phyloP scores from a whole-genome alignment of 2,797 vertebrate species.

The Chelmon rostratus region DNA sequence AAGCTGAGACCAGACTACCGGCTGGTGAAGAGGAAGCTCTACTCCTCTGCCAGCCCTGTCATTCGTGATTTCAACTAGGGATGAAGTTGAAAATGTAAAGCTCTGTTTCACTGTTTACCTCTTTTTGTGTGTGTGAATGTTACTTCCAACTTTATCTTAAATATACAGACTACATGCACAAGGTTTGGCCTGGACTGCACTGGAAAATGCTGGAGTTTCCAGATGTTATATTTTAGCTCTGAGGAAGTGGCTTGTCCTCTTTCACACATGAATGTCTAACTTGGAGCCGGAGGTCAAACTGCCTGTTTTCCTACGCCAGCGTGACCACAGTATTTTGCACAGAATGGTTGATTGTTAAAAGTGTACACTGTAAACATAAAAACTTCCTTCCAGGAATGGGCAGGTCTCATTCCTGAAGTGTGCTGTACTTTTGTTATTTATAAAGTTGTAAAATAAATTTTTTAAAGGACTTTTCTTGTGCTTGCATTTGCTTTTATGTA shows the following conservation, averaged over 20 bases:
- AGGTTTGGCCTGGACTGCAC: not conserved
- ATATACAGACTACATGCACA: not conserved
- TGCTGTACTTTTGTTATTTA: slow-evolving; percentile 43
- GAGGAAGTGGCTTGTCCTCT: not conserved
- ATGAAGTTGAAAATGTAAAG: not conserved
- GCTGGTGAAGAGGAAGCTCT: slow-evolving; percentile 88
- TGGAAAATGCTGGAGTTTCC: slow-evolving; percentile 5
- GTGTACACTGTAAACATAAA: slow-evolving; percentile 27
- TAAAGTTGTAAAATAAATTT: slow-evolving; percentile 55
- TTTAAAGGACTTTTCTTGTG: slow-evolving; percentile 11
- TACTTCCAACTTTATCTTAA: not conserved
- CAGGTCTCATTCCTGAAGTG: slow-evolving; percentile 66
- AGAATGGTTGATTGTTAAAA: slow-evolving; percentile 26
- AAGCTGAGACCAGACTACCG: slow-evolving; percentile 83
- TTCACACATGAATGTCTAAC: slow-evolving; percentile 8
- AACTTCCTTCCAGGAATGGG: slow-evolving; percentile 49
- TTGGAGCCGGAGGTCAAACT: not conserved
- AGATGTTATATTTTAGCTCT: not conserved
- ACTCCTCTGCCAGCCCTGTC: slow-evolving; percentile 85
- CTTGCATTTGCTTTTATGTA: not conserved
- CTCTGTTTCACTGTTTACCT: not conserved
- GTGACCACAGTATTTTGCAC: slow-evolving; percentile 55
- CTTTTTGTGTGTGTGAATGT: not conserved
- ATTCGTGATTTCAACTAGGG: slow-evolving; percentile 77
- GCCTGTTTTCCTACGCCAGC: not conserved